Percentiles rank a stretch among this genome's conserved stretches.
Conservation (phyloP, 2,888 invertebrate genomes). For the Drosophila infuscata region DNA sequence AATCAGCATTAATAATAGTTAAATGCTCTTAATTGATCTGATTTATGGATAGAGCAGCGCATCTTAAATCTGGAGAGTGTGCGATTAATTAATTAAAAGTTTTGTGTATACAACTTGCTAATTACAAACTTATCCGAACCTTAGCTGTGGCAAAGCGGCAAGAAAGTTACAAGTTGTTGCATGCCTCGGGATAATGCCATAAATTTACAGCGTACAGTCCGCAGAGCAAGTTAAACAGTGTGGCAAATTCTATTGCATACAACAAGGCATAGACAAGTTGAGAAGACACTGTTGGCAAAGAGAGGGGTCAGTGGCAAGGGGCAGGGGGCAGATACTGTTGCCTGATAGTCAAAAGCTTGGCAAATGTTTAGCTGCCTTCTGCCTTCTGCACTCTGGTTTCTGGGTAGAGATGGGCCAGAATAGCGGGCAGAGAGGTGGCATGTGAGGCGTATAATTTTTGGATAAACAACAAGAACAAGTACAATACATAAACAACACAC, state of each 20-base stretch:
- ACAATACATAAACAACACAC: constrained; percentile 40
- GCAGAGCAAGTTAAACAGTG: constrained; percentile 42
- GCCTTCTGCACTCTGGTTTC: constrained; percentile 46
- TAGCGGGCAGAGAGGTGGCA: constrained; percentile 30
- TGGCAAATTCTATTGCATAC: constrained; percentile 45
- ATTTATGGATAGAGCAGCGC: constrained; percentile 27
- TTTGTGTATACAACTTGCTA: constrained; percentile 35
- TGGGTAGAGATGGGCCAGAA: constrained; percentile 3
- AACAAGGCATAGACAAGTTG: constrained; percentile 28
- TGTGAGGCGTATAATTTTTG: constrained; percentile 68
- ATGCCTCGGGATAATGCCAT: constrained; percentile 39
- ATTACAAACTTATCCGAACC: constrained; percentile 1
- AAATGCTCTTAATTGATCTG: constrained; percentile 34
- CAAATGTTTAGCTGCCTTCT: constrained; percentile 61
- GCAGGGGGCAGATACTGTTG: not conserved
- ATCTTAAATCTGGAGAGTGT: constrained; percentile 8
- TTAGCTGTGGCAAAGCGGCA: not conserved
- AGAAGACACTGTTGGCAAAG: not conserved
- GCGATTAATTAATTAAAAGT: constrained; percentile 72
- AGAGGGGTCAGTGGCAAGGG: not conserved
- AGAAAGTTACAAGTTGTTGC: constrained; percentile 42
- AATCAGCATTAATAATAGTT: constrained; percentile 15
- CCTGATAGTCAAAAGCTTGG: constrained; percentile 65
- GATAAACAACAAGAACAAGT: constrained; percentile 60
- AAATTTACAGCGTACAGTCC: constrained; percentile 28